These are phyloP conservation scores for Elaphurus davidianus DNA, from an alignment of 2,113 vertebrate genomes.

Conservation along the genomic window DNA sequence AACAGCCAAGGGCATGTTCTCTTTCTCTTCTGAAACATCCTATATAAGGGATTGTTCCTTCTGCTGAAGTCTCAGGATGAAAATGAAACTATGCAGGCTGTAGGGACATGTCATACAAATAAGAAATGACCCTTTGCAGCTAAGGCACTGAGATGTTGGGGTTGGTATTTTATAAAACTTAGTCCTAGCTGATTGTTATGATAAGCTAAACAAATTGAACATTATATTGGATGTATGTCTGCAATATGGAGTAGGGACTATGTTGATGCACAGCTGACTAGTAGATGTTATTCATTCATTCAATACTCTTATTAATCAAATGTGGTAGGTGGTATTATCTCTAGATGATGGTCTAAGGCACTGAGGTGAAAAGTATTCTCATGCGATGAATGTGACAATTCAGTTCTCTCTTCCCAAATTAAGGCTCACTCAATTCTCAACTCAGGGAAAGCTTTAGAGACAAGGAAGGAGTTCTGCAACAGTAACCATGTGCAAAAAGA, in stretches of 20 bases:
- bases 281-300: neutral
- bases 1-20: neutral
- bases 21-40: neutral
- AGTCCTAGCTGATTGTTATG: neutral
- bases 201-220: neutral
- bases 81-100: neutral
- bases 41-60: neutral
- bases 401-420: neutral
- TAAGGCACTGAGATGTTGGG: neutral
- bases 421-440: neutral
- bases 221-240: neutral
- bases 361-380: neutral
- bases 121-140: neutral
- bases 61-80: neutral
- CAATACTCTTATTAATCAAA: neutral
- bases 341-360: neutral
- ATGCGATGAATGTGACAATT: neutral
- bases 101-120: neutral
- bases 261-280: neutral
- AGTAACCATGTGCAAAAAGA: neutral
- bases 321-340: neutral
- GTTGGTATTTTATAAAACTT: neutral
- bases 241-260: neutral
- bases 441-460: neutral
- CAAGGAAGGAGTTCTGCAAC: neutral